Evolutionary conservation across 2,797 vertebrate genomes (phyloP), one percentile per base, ranked within the genome.

Genomic region (Chiloscyllium punctatum): DNA sequence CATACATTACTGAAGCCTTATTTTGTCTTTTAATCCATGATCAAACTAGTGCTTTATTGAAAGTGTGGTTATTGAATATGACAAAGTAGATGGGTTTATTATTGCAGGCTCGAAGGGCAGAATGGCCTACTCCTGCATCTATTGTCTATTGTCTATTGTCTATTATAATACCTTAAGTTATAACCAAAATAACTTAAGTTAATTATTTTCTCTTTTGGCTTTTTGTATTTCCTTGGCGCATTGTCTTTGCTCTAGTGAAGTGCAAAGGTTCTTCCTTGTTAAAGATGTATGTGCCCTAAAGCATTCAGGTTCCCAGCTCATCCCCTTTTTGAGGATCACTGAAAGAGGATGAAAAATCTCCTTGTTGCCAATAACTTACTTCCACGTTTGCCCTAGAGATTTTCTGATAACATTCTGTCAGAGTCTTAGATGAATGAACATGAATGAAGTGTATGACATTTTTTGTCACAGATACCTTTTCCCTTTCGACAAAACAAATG

Each of bases 261-360:
- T n/a, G 71, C 48, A 72, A 77, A 18, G 33, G 25, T 13, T 96
- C 11, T 96, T 97, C 96, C 88, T 42, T 33, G 1, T 95, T 96
- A 71, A 87, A 96, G 95, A 95, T 91, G 48, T 0, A 11, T 95
- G 91, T 95, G 95, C 11, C 57, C 7, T 95, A 95, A 4, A 18
- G 74, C 96, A 77, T 30, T 95, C 15, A 2, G 16, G 27, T 77
- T 95, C 16, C 68, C 42, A 23, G 42, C 51, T 77, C 42, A 53
- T 95, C 71, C 48, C 33, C 30, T 53, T 74, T 57, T 30, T 77
- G 25, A 77, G 71, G 53, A 42, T 95, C 71, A 53, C 57, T 95
- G 94, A 95, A 72, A 33, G 71, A 57, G 71, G 6, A 77, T 95
- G 94, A 95, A 95, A 95, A 53, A 95, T 95, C 69, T 53, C 94